Conservation (phyloP, 2,797 vertebrate species). For the Ptychadena robeensis region DNA sequence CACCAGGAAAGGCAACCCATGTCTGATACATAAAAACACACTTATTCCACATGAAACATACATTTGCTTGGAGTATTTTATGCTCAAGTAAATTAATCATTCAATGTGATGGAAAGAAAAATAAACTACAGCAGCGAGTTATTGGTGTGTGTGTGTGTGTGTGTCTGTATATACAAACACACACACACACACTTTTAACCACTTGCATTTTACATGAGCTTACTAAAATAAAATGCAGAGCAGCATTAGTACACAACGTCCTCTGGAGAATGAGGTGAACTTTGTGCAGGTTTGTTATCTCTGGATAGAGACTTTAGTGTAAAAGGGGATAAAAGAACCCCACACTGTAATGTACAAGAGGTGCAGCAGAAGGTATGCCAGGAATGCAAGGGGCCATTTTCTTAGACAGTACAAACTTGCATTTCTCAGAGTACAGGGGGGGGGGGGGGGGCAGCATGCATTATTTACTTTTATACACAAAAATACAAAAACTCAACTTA, state of each 20-base stretch:
- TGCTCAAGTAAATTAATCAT: not conserved
- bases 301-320: conserved; percentile 61
- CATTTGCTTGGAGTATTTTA: not conserved
- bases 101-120: too few species aligned
- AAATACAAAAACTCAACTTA: conserved; percentile 73
- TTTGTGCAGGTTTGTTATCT: conserved; percentile 60
- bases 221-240: not conserved
- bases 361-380: conserved; percentile 72
- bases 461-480: conserved; percentile 64
- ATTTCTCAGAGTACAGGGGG: conserved; percentile 62
- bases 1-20: not conserved
- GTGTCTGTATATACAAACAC: not conserved
- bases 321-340: conserved; percentile 55
- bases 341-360: conserved; percentile 69
- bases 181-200: not conserved
- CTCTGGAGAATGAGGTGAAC: conserved; percentile 62
- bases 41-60: not conserved
- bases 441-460: conserved; percentile 53
- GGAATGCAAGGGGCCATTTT: conserved; percentile 78
- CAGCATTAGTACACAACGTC: not conserved
- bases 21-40: not conserved
- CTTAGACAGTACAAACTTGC: conserved; percentile 74
- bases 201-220: not conserved
- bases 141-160: not conserved
- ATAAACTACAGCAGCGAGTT: not conserved